Conservation (phyloP, 2,888 invertebrate species). For the Xestia ashworthii region DNA sequence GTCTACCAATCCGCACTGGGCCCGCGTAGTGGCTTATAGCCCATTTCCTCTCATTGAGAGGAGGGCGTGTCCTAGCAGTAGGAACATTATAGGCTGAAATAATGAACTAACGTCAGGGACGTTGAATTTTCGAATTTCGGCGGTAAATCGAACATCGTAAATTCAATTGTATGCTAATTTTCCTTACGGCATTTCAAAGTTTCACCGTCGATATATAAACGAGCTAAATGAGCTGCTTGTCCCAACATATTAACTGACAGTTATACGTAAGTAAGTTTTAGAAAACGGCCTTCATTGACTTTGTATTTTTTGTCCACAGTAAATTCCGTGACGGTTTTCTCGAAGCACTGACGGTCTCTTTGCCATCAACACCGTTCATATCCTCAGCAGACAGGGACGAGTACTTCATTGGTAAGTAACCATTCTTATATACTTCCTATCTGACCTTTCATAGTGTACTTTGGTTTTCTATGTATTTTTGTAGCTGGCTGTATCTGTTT, state of each 20-base stretch:
- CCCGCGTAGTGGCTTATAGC: too few relatives aligned
- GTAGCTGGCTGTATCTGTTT: background rate
- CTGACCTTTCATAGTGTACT: background rate
- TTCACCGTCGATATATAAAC: background rate
- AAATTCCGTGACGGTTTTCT: constrained; percentile 87
- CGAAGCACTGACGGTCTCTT: constrained; percentile 82
- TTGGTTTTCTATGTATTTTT: background rate
- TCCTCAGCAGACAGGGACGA: constrained; percentile 86
- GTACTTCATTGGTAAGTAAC: constrained; percentile 83
- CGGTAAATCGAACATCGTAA: too few relatives aligned
- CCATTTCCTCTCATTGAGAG: too few relatives aligned
- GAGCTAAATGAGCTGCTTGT: background rate
- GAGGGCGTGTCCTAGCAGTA: too few relatives aligned
- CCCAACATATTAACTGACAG: background rate
- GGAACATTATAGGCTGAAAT: too few relatives aligned
- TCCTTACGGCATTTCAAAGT: too few relatives aligned
- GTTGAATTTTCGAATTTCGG: too few relatives aligned
- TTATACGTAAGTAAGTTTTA: too few relatives aligned
- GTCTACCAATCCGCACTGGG: too few relatives aligned
- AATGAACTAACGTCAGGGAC: background rate
- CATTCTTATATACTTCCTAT: background rate
- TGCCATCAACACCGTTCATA: constrained; percentile 81
- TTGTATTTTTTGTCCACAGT: constrained; percentile 66
- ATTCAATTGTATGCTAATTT: too few relatives aligned
- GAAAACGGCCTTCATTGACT: background rate